Evolutionary conservation across 2,113 vertebrate genomes (phyloP), one percentile per base, ranked within the genome.

Genomic region (Leptodactylus fuscus): DNA sequence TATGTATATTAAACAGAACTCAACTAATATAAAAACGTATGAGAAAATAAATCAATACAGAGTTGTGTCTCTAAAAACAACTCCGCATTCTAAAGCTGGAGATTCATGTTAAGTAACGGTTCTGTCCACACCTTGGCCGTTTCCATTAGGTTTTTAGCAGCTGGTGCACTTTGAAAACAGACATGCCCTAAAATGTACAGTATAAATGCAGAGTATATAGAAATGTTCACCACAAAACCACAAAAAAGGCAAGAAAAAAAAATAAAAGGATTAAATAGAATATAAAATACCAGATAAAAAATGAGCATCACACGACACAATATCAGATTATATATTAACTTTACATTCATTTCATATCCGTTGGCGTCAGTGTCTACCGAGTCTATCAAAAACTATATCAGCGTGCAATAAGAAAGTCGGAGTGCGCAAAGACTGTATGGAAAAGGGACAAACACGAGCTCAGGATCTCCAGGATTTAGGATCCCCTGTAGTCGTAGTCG

Each of bases 271-370:
- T 38, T 41, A 36, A 60, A 79, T 24, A 79, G 5, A 60, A 79
- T 44, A 79, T n/a, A 58, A 38, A 79, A 79, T 27, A 41, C 13
- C 49, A 58, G 12, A 27, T 24, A 8, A 58, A 81, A 90, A 87
- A 81, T 88, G 75, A 32, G 87, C 89, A 79, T 85, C 55, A 6
- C n/a, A 55, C 32, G 44, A 27, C 9, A 11, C 48, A 32, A 36
- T 36, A 32, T 70, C 5, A 81, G 78, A 49, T 22, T 36, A 60
- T 3, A 78, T 55, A 3, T 44, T 49, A 27, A 51, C 27, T n/a
- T 38, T 20, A 44, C 46, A 53, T 49, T 55, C 12, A 73, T 36
- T 71, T 48, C 29, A 48, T 13, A 44, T 38, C 12, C 24, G 20
- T 38, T 49, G 41, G 73, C 13, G 9, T 74, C 69, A 74, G 69